Evolutionary conservation across 2,888 invertebrate genomes (phyloP).

Genomic region (Xestobium rufovillosum): DNA sequence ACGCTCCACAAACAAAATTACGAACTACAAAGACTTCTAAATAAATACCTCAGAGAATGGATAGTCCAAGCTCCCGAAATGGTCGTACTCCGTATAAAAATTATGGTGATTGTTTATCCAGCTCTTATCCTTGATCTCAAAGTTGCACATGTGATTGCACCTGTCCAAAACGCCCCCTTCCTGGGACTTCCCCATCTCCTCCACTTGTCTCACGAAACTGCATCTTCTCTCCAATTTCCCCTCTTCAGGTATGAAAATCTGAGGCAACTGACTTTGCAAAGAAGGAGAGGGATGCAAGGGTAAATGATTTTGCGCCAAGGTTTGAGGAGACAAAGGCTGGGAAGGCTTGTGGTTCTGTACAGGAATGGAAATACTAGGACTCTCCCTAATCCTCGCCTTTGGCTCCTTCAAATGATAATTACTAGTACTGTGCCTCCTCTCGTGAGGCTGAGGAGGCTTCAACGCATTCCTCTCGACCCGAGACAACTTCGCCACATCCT

Average conservation of each 20-base stretch:
- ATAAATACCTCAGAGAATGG: slow-evolving; percentile 46
- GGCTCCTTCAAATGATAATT: slow-evolving; percentile 33
- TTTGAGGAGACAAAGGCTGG: slow-evolving; percentile 40
- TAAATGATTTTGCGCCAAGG: slow-evolving; percentile 31
- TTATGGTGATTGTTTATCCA: slow-evolving; percentile 35
- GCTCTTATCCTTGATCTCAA: slow-evolving; percentile 40
- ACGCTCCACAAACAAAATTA: too few species aligned
- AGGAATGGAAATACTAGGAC: slow-evolving; percentile 47
- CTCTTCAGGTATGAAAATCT: slow-evolving; percentile 47
- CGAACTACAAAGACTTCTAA: too few species aligned
- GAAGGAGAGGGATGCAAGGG: slow-evolving; percentile 28
- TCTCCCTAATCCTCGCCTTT: slow-evolving; percentile 38
- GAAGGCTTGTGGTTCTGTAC: slow-evolving; percentile 41
- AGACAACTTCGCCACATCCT: slow-evolving; percentile 48
- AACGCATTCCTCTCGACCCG: slow-evolving; percentile 43
- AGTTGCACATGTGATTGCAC: slow-evolving; percentile 42
- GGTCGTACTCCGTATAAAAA: slow-evolving; percentile 38
- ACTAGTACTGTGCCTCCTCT: slow-evolving; percentile 35
- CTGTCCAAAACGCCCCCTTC: slow-evolving; percentile 38
- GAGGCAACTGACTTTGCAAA: slow-evolving; percentile 45
- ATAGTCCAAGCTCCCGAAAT: slow-evolving; percentile 43
- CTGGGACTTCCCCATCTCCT: slow-evolving; percentile 39
- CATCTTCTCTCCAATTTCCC: slow-evolving; percentile 41
- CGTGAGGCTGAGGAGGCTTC: slow-evolving; percentile 34
- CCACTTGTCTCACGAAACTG: slow-evolving; percentile 48